Evolutionary conservation across 2,113 vertebrate genomes (phyloP), one percentile per base, ranked within the genome.

Genomic region (Seriola rivoliana): DNA sequence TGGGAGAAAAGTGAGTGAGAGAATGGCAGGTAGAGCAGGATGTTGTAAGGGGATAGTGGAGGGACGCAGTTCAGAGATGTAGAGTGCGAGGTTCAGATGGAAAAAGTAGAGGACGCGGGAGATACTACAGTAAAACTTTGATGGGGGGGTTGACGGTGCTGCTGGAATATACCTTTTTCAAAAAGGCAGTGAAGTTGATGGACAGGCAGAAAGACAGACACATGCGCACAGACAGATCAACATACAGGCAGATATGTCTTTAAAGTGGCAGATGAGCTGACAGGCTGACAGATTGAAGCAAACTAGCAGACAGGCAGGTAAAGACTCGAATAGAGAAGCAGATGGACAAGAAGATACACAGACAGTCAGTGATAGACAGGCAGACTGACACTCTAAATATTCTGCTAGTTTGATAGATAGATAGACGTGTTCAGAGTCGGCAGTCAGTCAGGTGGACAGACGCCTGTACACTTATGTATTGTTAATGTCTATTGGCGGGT

Each of bases 261-360:
- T 67, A 82, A 69, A 89, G 74, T 81, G 66, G 38, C 65, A 73
- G 67, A 70, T 63, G 80, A 75, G 80, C 48, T 83, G 86, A 58
- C 82, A 83, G 68, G 29, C 23, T 57, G 78, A 79, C 77, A 78
- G 77, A 80, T 32, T 40, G 64, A 73, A 73, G 74, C 69, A 71
- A 70, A 77, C 74, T 78, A 63, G 69, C 60, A 74, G 40, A 80
- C 75, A 72, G 83, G 67, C 40, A 86, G 83, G 80, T 75, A 76
- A 32, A 86, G 82, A 73, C 76, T 62, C 4, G 5, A 87, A 68
- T 23, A 7, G 66, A 83, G 72, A 70, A 69, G 7, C 54, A 69
- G 87, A 86, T 73, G 81, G 81, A 78, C 78, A 75, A 74, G 57
- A 60, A 82, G 52, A 78, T 75, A 65, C n/a, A 16, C 58, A 57